These are phyloP conservation scores for Hartigia nigra DNA, from an alignment of 2,888 invertebrate species.

Conservation along the genomic window DNA sequence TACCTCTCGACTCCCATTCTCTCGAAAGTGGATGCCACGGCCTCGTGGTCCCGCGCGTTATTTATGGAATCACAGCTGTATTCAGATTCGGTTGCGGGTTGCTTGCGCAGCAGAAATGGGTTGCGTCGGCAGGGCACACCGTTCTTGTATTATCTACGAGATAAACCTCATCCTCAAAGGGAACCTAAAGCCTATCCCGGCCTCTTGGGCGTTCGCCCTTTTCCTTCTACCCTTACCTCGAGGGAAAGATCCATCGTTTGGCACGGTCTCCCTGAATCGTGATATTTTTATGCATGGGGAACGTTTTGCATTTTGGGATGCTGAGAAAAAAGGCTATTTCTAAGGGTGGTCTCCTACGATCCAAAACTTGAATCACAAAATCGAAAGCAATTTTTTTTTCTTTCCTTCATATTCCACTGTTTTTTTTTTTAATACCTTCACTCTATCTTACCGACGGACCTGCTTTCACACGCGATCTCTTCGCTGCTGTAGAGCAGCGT, in stretches of 20 bases:
- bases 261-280: not conserved
- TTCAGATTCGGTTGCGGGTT: slow-evolving; percentile 21
- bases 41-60: slow-evolving; percentile 40
- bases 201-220: not conserved
- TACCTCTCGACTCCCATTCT: slow-evolving; percentile 15
- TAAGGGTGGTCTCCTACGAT: not conserved
- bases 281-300: not conserved
- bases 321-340: not conserved
- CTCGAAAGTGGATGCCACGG: slow-evolving; percentile 27
- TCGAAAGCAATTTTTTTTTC: not conserved
- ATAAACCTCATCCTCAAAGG: slow-evolving; percentile 3
- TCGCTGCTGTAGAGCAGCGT: not conserved
- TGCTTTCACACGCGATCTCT: not conserved
- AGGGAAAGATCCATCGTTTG: not conserved
- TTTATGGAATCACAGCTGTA: slow-evolving; percentile 58
- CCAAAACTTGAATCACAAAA: not conserved
- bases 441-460: not conserved
- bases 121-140: slow-evolving; percentile 6
- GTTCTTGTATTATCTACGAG: slow-evolving; percentile 28
- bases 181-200: not conserved
- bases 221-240: not conserved
- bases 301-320: not conserved
- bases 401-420: not conserved
- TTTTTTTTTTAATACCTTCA: not conserved
- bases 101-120: slow-evolving; percentile 23